phyloP scores from a whole-genome alignment of 2,797 vertebrate genomes.

The Alectoris magna region DNA sequence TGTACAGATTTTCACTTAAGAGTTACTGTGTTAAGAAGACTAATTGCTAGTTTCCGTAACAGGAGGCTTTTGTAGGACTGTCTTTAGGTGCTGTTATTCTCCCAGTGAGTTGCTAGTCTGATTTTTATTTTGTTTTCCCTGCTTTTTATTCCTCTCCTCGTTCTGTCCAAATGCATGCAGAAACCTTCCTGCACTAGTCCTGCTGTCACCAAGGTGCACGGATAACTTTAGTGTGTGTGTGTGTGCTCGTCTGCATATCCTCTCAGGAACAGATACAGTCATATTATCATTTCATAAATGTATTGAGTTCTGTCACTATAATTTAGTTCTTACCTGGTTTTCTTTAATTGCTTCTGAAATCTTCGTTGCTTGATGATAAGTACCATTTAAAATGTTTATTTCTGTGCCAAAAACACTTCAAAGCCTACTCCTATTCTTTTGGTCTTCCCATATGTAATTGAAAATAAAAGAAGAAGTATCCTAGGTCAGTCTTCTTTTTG shows the following conservation, averaged over 20 bases:
- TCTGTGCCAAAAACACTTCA: slow-evolving; percentile 19
- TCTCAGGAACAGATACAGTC: not conserved
- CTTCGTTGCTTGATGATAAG: not conserved
- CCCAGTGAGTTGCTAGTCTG: not conserved
- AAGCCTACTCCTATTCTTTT: not conserved
- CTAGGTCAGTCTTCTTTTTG: not conserved
- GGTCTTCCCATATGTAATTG: too few species aligned
- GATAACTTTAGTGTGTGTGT: not conserved
- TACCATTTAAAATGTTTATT: not conserved
- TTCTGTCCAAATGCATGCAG: not conserved
- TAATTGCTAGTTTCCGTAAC: not conserved
- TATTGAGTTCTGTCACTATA: not conserved
- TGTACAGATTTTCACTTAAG: not conserved
- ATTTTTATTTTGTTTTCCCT: not conserved
- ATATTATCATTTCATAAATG: not conserved
- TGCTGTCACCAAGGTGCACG: not conserved
- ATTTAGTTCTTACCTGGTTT: not conserved
- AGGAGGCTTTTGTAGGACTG: not conserved
- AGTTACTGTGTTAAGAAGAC: not conserved
- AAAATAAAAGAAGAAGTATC: not conserved
- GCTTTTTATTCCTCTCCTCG: not conserved
- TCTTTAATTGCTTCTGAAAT: not conserved
- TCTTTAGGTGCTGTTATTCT: not conserved
- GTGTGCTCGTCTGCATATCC: not conserved
- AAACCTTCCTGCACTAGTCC: not conserved